A percentile compares a stretch with the other conserved stretches of the same genome.
These are phyloP conservation scores for Melitaea cinxia DNA, from an alignment of 1,140 invertebrate species.

Conservation along the genomic window DNA sequence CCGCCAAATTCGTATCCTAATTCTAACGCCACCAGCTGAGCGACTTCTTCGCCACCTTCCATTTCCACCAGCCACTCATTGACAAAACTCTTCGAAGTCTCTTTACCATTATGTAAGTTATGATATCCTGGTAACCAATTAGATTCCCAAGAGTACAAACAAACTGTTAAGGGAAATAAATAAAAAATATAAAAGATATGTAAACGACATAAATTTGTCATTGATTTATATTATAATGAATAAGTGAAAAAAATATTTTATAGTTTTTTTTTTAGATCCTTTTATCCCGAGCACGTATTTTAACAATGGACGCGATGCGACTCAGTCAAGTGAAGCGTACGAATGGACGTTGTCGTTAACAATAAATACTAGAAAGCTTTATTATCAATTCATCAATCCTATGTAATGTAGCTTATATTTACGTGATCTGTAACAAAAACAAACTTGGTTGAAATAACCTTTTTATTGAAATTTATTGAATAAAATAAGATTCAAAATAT, in stretches of 20 bases:
- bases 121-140: constrained; percentile 42
- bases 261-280: background rate
- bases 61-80: constrained; percentile 84
- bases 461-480: no score
- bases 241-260: background rate
- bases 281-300: constrained; percentile 14
- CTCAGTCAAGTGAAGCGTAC: constrained; percentile 42
- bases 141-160: background rate
- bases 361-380: constrained; percentile 21
- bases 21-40: constrained; percentile 80
- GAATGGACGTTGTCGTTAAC: constrained; percentile 40
- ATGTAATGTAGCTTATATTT: no score
- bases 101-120: constrained; percentile 61
- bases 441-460: no score
- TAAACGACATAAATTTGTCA: background rate
- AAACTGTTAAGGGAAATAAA: background rate
- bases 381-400: constrained; percentile 1
- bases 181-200: background rate
- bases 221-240: background rate
- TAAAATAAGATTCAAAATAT: no score
- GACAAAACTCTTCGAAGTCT: constrained; percentile 64
- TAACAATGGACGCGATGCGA: constrained; percentile 36
- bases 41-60: constrained; percentile 78
- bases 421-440: no score
- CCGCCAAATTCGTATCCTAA: constrained; percentile 80